Percentiles rank a stretch among this genome's conserved stretches.
Conservation (phyloP, 1,140 invertebrate genomes). For the Xylocopa sonorina region DNA sequence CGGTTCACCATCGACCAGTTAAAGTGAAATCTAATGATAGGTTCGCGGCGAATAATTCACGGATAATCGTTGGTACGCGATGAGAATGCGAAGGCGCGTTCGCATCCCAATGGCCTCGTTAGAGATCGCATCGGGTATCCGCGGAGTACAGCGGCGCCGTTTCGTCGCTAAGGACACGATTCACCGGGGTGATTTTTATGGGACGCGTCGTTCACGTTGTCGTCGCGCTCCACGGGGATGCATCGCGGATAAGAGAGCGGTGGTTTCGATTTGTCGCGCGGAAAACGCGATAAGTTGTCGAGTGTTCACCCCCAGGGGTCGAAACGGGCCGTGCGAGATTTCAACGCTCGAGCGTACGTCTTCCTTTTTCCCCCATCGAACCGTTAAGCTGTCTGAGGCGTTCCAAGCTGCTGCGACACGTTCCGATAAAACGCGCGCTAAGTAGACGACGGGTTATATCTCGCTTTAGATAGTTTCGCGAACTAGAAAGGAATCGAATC, state of each 20-base stretch:
- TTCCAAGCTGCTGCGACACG: too few relatives aligned
- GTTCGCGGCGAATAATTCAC: constrained; percentile 68
- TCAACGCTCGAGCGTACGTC: too few relatives aligned
- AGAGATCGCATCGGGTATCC: constrained; percentile 42
- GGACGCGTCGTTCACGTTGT: constrained; percentile 3
- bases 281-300: background rate
- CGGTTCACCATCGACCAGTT: too few relatives aligned
- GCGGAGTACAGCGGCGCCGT: background rate
- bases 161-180: too few relatives aligned
- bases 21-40: constrained; percentile 73
- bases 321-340: too few relatives aligned
- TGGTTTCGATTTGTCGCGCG: background rate
- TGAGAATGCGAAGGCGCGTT: constrained; percentile 52
- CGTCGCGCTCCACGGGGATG: background rate
- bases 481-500: too few relatives aligned
- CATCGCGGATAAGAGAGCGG: background rate
- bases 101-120: constrained; percentile 55
- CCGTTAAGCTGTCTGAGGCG: too few relatives aligned
- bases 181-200: background rate
- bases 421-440: too few relatives aligned
- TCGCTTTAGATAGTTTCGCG: too few relatives aligned
- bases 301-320: too few relatives aligned
- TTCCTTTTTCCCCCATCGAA: too few relatives aligned
- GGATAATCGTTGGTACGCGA: constrained; percentile 68
- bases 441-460: too few relatives aligned